These are phyloP conservation scores for Tiliacea aurago DNA, from an alignment of 2,888 invertebrate genomes.

Conservation along the genomic window DNA sequence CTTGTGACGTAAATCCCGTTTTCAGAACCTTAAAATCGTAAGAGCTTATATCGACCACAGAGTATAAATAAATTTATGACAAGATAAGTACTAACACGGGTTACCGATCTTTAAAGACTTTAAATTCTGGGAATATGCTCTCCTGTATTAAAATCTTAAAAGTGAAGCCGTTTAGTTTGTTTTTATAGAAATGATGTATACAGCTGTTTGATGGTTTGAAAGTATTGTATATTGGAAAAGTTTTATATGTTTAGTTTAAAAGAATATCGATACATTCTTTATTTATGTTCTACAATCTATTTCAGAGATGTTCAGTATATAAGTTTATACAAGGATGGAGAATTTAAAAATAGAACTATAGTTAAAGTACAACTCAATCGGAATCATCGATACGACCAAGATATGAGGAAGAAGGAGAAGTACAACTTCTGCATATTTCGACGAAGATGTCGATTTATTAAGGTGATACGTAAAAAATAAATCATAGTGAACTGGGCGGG, in stretches of 20 bases:
- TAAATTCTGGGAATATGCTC: conserved; percentile 21
- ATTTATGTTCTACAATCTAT: neutral
- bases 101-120: conserved; percentile 21
- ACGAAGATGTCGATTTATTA: neutral
- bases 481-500: too few relatives aligned
- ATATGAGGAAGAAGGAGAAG: neutral
- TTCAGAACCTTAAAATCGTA: conserved; percentile 18
- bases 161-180: neutral
- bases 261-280: conserved; percentile 3
- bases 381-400: neutral
- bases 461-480: too few relatives aligned
- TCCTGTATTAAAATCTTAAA: conserved; percentile 1
- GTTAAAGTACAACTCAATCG: too few relatives aligned
- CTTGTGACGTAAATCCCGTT: conserved; percentile 33
- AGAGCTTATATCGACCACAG: conserved; percentile 5
- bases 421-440: neutral
- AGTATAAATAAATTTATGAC: conserved; percentile 41
- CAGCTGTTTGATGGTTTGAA: neutral
- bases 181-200: neutral
- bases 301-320: neutral
- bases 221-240: neutral
- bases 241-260: conserved; percentile 10
- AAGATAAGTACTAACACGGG: conserved; percentile 25
- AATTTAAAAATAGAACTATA: neutral
- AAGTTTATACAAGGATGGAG: neutral